Base-by-base conservation (phyloP, 2,888 invertebrate species). In the Epirrita christyi region DNA sequence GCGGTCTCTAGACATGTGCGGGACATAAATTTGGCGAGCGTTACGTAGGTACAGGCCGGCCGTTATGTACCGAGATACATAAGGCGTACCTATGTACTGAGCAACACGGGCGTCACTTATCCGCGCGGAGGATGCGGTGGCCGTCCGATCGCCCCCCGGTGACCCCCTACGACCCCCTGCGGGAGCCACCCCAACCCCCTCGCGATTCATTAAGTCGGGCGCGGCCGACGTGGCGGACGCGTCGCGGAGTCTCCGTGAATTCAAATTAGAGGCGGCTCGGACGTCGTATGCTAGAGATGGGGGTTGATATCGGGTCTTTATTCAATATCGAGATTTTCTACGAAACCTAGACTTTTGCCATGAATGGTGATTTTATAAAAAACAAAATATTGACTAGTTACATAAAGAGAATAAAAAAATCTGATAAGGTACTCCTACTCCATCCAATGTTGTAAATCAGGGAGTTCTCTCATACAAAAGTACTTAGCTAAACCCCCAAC, bases 201-300 rank as follows among this genome's bases (percentile, higher is more conserved):
- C 86, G 85, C 85, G 85, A 85, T 88, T 92, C 91, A 91, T 92
- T 92, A 92, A 91, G 91, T 88, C 91, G 91, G 91, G 90, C 89
- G 91, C 90, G 89, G 88, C 88, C 88, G 85, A 82, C 86, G 88
- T 87, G 89, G 90, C 88, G 86, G 89, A 88, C 88, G 88, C 85
- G 90, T 88, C 91, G 88, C 92, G 90, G 88, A 89, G 92, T 88
- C 90, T 91, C 90, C 88, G 91, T 91, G 89, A 92, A 92, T 91
- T 89, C 92, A 90, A 90, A 92, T 90, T 91, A 91, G 90, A 89
- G 87, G 85, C 87, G 78, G 90, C 88, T 90, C 86, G 91, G 90
- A 88, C 89, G 89, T 88, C 87, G 87, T 91, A 73, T 72, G 62
- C 62, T 86, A 86, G 91, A 67, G 84, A 69, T 84, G 87, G 64